Percentiles rank a stretch among this genome's conserved stretches.
Evolutionary conservation across 2,797 vertebrate species (phyloP).

Genomic region (Chromis chromis): DNA sequence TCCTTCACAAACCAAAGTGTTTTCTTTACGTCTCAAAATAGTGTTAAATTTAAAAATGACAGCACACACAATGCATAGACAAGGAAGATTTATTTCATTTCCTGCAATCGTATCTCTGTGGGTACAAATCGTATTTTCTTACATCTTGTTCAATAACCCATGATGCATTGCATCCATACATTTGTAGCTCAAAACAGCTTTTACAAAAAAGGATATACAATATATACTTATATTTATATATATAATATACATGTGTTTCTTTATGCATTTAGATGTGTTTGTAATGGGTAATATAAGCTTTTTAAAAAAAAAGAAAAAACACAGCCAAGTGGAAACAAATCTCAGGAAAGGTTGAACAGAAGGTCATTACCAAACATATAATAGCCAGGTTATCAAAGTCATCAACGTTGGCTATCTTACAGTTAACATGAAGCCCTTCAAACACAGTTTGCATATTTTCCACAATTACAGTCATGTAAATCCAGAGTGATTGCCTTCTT

Average conservation of each 20-base stretch:
- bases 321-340: conserved; percentile 74
- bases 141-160: conserved; percentile 83
- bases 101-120: conserved; percentile 83
- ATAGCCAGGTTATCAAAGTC: conserved; percentile 74
- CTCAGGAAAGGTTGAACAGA: conserved; percentile 71
- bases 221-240: conserved; percentile 84
- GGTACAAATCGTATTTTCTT: conserved; percentile 85
- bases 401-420: conserved; percentile 72
- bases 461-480: conserved; percentile 76
- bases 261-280: conserved; percentile 82
- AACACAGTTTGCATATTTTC: conserved; percentile 85
- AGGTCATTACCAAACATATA: conserved; percentile 73
- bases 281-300: conserved; percentile 72
- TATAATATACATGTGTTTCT: conserved; percentile 84
- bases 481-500: conserved; percentile 71
- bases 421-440: conserved; percentile 84
- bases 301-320: conserved; percentile 46
- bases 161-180: conserved; percentile 91
- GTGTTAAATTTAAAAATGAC: conserved; percentile 19
- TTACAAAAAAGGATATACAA: conserved; percentile 88
- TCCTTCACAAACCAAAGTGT: not conserved
- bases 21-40: not conserved
- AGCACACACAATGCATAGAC: conserved; percentile 88
- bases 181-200: conserved; percentile 87
- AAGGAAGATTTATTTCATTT: conserved; percentile 88